These are phyloP conservation scores for Macrochelys suwanniensis DNA, from an alignment of 2,797 vertebrate species.

Conservation along the genomic window DNA sequence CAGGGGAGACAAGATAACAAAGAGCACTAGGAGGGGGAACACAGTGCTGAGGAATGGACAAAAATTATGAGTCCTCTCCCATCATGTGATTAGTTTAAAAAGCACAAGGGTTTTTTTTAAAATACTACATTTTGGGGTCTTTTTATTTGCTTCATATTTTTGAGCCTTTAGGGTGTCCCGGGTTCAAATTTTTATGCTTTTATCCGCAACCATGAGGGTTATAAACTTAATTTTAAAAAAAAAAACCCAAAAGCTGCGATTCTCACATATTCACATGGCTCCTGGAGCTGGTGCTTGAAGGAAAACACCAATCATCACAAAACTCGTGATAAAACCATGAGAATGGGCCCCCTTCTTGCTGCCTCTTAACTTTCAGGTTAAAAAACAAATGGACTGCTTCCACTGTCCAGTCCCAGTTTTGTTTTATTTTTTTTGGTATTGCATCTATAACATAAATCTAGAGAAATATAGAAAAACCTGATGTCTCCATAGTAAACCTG, in stretches of 20 bases:
- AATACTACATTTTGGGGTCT: neutral
- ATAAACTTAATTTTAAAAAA: neutral
- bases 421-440: neutral
- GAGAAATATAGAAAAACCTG: fast-evolving
- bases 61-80: neutral
- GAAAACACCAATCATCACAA: neutral
- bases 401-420: neutral
- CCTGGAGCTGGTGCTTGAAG: neutral
- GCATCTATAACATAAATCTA: neutral
- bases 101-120: neutral
- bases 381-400: neutral
- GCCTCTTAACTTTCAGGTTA: neutral
- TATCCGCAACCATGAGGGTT: neutral
- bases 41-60: neutral
- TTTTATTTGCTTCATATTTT: neutral
- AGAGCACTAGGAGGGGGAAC: neutral
- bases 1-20: neutral
- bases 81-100: neutral
- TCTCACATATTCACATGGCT: neutral
- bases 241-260: neutral
- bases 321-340: neutral
- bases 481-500: neutral
- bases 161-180: neutral
- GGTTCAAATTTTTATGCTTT: neutral
- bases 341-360: neutral